Conservation (phyloP, 2,888 invertebrate species). For the Brassicogethes aeneus region DNA sequence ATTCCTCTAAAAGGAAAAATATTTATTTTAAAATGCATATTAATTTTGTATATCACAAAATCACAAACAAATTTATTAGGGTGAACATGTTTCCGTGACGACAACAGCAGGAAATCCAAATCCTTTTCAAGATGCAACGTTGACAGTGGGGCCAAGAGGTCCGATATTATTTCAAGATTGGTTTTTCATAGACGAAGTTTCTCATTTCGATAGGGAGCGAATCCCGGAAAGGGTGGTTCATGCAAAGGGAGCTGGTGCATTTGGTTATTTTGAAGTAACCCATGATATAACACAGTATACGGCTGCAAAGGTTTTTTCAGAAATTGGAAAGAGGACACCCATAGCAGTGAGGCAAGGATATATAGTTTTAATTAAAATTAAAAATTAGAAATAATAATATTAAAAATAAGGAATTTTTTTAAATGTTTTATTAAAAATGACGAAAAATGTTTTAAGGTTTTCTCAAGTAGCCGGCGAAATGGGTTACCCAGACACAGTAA, state of each 20-base stretch:
- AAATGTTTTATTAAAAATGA: too few relatives aligned
- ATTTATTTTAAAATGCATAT: too few relatives aligned
- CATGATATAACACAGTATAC: constrained; percentile 74
- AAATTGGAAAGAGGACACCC: constrained; percentile 70
- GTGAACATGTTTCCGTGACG: constrained; percentile 54
- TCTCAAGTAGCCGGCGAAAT: constrained; percentile 84
- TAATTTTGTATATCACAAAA: not conserved
- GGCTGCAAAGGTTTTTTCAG: constrained; percentile 69
- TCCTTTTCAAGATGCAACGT: constrained; percentile 62
- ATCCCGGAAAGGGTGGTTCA: constrained; percentile 96
- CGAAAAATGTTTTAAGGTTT: constrained; percentile 44
- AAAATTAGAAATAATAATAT: not conserved
- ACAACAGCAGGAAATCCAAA: constrained; percentile 79
- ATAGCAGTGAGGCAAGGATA: constrained; percentile 53
- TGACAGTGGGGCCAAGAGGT: constrained; percentile 81
- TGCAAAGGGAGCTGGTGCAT: constrained; percentile 90
- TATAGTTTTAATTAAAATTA: constrained; percentile 1
- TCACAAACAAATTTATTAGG: constrained; percentile 38
- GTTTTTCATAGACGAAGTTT: constrained; percentile 65
- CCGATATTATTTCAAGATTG: constrained; percentile 82
- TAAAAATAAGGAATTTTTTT: too few relatives aligned
- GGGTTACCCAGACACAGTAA: constrained; percentile 82
- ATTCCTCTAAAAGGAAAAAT: too few relatives aligned
- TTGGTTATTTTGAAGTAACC: constrained; percentile 79
- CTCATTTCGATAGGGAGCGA: constrained; percentile 82